Evolutionary conservation across 2,888 invertebrate genomes (phyloP), one percentile per base, ranked within the genome.

Genomic region (Ormyrus pomaceus): DNA sequence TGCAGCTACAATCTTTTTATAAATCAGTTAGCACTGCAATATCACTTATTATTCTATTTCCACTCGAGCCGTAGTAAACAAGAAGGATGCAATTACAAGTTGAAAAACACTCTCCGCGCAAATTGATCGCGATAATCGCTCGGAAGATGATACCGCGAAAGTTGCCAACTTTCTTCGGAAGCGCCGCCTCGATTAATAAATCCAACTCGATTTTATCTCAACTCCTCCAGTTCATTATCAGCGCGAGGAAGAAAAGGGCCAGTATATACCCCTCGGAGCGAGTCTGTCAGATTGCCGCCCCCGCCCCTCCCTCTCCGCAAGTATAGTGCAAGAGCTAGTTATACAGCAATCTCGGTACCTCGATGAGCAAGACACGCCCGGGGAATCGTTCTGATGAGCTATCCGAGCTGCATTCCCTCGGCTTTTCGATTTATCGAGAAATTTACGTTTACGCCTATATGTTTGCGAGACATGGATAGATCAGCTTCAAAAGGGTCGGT

Each of bases 41-140:
- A 34, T 34, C 34, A 34, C 34, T 34, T 34, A 34, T 34, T 34
- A 34, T 34, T 34, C 34, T 34, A 34, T 34, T 34, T 34, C 4
- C 34, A 34, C 34, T 3, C 34, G 3, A 34, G 34, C 34, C 3
- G 34, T 34, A 34, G 34, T 34, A 34, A 34, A 3, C 34, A 34
- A 34, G 34, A 34, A 34, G 34, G 0, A 2, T 34, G 34, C 34
- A 34, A 34, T 34, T 34, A 34, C 4, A 34, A 34, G 34, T 34
- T 34, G 34, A 34, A 34, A 34, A 34, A 34, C 34, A 34, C 34
- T 34, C 34, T 34, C 4, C 4, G 56, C 46, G 48, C 68, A 51
- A 82, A 80, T 77, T 55, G 76, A 68, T 53, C 58, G 50, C 53
- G 73, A 75, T 74, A 56, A 71, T 48, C 61, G n/a, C n/a, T 34